A percentile compares a stretch with the other conserved stretches of the same genome.
phyloP scores from a whole-genome alignment of 2,113 vertebrate species.

The Pleuronectes platessa region DNA sequence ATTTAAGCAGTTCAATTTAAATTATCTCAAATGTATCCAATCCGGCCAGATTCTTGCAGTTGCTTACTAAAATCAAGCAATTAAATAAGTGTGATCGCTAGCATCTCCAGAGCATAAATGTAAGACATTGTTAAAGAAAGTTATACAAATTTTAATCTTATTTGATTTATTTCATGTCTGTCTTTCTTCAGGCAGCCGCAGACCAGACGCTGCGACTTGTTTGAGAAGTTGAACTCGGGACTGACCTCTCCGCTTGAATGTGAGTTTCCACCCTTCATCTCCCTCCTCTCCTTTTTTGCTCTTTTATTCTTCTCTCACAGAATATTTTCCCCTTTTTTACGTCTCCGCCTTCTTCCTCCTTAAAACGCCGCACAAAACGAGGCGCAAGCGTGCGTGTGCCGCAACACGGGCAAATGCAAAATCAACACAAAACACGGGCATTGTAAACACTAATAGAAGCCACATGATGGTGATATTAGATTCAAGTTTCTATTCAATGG shows the following conservation, averaged over 20 bases:
- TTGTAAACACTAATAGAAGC: constrained; percentile 67
- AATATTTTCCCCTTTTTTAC: neutral
- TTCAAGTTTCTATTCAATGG: constrained; percentile 75
- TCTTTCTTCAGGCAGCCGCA: neutral
- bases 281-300: neutral
- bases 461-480: constrained; percentile 73
- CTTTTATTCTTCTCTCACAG: neutral
- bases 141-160: neutral
- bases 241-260: constrained; percentile 28
- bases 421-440: constrained; percentile 68
- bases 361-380: constrained; percentile 33
- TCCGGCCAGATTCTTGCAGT: neutral
- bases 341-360: constrained; percentile 7
- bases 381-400: constrained; percentile 3
- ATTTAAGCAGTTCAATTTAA: constrained; percentile 34
- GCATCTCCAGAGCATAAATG: too few relatives aligned
- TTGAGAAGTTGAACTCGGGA: constrained; percentile 29
- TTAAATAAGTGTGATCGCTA: too few relatives aligned
- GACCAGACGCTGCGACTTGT: neutral
- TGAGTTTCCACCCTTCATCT: constrained; percentile 22
- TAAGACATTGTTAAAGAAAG: neutral
- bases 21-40: too few relatives aligned
- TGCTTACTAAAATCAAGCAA: neutral
- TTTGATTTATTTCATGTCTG: neutral
- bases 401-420: constrained; percentile 38